Evolutionary conservation across 2,113 vertebrate species (phyloP).

Genomic region (Baryphthengus martii): DNA sequence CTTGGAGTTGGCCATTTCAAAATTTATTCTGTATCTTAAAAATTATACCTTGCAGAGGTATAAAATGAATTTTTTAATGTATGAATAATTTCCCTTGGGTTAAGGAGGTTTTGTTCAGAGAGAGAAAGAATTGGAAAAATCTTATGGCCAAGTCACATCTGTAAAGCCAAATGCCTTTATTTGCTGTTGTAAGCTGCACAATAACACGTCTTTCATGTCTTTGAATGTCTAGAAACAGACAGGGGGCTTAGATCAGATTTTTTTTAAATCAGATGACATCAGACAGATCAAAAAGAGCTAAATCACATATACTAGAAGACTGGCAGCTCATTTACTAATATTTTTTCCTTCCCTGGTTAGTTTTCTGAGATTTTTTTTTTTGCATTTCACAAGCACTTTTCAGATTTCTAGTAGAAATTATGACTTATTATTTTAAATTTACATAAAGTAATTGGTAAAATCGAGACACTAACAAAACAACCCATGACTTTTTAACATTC

Average conservation of each 20-base stretch:
- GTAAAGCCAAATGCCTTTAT: background rate
- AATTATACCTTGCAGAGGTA: background rate
- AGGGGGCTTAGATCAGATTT: background rate
- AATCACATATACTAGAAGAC: background rate
- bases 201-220: background rate
- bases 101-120: background rate
- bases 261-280: background rate
- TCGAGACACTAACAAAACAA: background rate
- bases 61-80: background rate
- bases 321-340: background rate
- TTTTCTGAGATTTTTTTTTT: background rate
- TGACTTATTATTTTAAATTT: background rate
- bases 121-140: background rate
- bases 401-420: background rate
- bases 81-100: background rate
- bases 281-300: background rate
- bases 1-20: background rate
- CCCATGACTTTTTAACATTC: background rate
- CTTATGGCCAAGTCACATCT: background rate
- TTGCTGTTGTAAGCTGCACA: background rate
- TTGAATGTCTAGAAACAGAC: background rate
- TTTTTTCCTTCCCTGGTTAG: background rate
- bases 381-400: background rate
- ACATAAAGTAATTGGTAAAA: background rate
- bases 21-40: background rate